Evolutionary conservation across 2,888 invertebrate species (phyloP).

Genomic region (Drosophila emarginata): DNA sequence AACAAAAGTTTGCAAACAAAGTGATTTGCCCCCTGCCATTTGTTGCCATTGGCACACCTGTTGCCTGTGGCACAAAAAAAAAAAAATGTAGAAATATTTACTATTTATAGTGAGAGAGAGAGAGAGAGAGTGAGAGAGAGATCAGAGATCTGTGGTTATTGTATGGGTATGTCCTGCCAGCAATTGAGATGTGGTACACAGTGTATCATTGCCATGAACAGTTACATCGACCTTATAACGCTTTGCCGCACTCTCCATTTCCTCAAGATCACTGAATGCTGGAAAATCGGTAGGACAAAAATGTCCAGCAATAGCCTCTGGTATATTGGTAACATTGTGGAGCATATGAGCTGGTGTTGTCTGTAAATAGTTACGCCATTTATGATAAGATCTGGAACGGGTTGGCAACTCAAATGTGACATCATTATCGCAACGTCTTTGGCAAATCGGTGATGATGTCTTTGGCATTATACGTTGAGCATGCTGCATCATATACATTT

Average conservation of each 20-base stretch:
- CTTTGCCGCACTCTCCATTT: constrained; percentile 74
- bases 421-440: constrained; percentile 40
- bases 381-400: constrained; percentile 61
- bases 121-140: not conserved
- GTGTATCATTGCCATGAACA: not conserved
- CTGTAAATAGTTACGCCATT: constrained; percentile 74
- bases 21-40: not conserved
- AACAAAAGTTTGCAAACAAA: constrained; percentile 9
- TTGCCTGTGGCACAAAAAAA: constrained; percentile 45
- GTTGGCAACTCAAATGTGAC: constrained; percentile 25
- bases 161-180: constrained; percentile 41
- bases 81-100: not conserved
- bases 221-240: constrained; percentile 64
- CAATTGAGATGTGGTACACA: constrained; percentile 36
- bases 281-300: constrained; percentile 77
- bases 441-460: constrained; percentile 77
- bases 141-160: constrained; percentile 63
- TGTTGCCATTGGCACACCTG: constrained; percentile 56
- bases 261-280: constrained; percentile 68
- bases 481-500: constrained; percentile 80
- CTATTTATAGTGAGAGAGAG: too few relatives aligned
- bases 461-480: constrained; percentile 74
- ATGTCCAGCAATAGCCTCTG: constrained; percentile 79
- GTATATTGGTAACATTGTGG: constrained; percentile 73
- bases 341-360: constrained; percentile 72